These are phyloP conservation scores for Metallyticus violacea DNA, from an alignment of 2,888 invertebrate species.

Conservation along the genomic window DNA sequence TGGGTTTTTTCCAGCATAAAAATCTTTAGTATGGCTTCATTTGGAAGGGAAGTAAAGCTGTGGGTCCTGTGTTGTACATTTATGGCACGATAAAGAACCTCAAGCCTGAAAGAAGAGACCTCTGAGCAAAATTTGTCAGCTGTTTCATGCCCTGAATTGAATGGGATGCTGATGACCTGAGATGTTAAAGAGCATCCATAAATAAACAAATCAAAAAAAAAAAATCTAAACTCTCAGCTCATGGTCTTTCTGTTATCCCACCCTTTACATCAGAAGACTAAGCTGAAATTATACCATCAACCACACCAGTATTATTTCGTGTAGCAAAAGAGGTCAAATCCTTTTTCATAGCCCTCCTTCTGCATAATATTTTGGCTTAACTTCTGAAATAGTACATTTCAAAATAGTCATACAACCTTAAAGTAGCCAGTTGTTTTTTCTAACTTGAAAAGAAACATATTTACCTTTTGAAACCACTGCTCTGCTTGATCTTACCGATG, in stretches of 20 bases:
- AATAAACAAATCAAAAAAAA: no score
- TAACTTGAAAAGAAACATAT: conserved; percentile 96
- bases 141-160: no score
- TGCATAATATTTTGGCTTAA: conserved; percentile 98
- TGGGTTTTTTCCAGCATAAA: no score
- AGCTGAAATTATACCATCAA: background rate
- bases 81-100: no score
- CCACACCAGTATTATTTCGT: conserved; percentile 15
- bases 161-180: no score
- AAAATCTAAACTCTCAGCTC: no score
- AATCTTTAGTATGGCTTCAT: no score
- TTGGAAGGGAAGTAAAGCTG: no score
- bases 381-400: conserved; percentile 82
- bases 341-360: conserved; percentile 99
- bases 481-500: conserved; percentile 86
- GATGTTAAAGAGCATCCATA: no score
- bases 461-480: conserved; percentile 99
- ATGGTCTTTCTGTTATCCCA: conserved; percentile 19
- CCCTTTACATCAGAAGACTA: conserved; percentile 17
- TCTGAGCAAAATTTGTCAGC: no score
- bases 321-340: conserved; percentile 63
- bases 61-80: no score
- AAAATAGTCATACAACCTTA: conserved; percentile 94
- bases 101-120: no score
- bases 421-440: conserved; percentile 96